A percentile compares a stretch with the other conserved stretches of the same genome.
phyloP scores from a whole-genome alignment of 2,888 invertebrate genomes.

The Macrophya annulata region DNA sequence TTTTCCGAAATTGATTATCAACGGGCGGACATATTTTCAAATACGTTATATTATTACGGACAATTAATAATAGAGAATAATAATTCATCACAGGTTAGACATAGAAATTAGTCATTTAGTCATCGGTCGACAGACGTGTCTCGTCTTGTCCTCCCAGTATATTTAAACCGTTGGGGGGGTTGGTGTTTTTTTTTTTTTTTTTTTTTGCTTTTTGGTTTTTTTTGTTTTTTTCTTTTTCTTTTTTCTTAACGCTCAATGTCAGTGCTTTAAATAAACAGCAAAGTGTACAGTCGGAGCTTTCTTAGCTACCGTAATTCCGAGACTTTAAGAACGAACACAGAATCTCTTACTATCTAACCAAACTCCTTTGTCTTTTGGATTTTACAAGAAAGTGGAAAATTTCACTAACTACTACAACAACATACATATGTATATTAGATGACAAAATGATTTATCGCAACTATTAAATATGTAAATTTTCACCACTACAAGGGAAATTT shows the following conservation, averaged over 20 bases:
- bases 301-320: background rate
- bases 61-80: constrained; percentile 20
- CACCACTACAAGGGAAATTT: too few relatives aligned
- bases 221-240: background rate
- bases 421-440: too few relatives aligned
- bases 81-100: constrained; percentile 42
- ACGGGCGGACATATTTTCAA: background rate
- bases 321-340: background rate
- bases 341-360: background rate
- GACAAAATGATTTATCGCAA: too few relatives aligned
- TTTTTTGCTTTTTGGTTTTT: background rate
- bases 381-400: background rate
- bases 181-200: constrained; percentile 5
- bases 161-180: constrained; percentile 63
- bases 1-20: background rate
- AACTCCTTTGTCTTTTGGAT: background rate
- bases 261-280: constrained; percentile 49
- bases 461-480: too few relatives aligned
- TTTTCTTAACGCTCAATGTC: constrained; percentile 35
- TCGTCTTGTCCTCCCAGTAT: constrained; percentile 67
- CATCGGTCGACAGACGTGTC: constrained; percentile 57
- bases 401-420: background rate
- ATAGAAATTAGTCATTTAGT: constrained; percentile 57
- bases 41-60: background rate
- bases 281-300: constrained; percentile 10